These are phyloP conservation scores for Neoscelio sp. DNA, from an alignment of 2,888 invertebrate genomes.

Conservation along the genomic window DNA sequence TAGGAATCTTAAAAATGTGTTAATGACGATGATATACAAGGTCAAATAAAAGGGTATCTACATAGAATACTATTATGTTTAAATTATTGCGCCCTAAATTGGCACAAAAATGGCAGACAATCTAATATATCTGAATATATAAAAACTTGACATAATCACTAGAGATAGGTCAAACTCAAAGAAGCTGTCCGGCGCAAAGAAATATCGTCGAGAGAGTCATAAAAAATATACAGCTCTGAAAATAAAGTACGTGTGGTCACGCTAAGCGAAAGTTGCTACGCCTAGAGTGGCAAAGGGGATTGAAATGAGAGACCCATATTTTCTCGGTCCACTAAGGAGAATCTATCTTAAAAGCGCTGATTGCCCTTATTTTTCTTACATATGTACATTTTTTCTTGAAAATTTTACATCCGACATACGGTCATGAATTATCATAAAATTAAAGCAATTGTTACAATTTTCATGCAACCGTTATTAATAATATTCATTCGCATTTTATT, in stretches of 20 bases:
- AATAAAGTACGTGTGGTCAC: slow-evolving; percentile 60
- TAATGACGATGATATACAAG: too few species aligned
- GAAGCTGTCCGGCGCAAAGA: slow-evolving; percentile 45
- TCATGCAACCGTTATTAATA: neutral
- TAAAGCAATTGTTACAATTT: neutral
- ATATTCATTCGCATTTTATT: neutral
- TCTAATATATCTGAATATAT: neutral
- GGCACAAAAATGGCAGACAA: neutral
- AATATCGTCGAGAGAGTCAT: slow-evolving; percentile 46
- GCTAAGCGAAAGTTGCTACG: slow-evolving; percentile 36
- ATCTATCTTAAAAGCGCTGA: slow-evolving; percentile 7
- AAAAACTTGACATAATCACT: slow-evolving; percentile 7
- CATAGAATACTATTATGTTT: too few species aligned
- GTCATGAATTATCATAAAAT: neutral
- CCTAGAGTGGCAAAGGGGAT: slow-evolving; percentile 12
- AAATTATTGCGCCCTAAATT: too few species aligned
- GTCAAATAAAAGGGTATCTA: too few species aligned
- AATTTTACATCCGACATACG: neutral
- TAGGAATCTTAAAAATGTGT: too few species aligned
- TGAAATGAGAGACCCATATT: neutral
- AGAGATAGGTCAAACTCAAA: slow-evolving; percentile 43
- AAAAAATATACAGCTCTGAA: slow-evolving; percentile 51
- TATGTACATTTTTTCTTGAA: neutral
- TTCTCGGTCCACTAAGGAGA: neutral
- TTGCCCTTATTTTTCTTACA: neutral